phyloP scores from a whole-genome alignment of 2,888 invertebrate genomes.

The Achlya flavicornis region DNA sequence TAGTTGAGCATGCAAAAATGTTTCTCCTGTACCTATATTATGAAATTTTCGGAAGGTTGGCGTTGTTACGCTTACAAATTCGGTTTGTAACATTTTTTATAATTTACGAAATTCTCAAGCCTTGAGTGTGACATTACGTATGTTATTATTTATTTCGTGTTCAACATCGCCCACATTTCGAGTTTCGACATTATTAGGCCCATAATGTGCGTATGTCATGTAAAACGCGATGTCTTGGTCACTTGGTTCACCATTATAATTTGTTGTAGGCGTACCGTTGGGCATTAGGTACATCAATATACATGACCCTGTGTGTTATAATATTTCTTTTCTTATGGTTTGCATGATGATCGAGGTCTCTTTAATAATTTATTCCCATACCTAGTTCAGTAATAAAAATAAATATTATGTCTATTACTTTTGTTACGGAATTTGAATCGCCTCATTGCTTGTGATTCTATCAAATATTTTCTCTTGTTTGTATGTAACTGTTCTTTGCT shows the following conservation, averaged over 20 bases:
- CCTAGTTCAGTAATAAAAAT: conserved; percentile 1
- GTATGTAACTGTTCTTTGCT: conserved; percentile 47
- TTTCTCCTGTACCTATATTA: neutral
- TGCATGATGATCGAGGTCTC: conserved; percentile 7
- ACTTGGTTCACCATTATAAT: conserved; percentile 31
- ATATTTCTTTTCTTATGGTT: neutral
- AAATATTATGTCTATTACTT: neutral
- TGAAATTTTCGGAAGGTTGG: neutral
- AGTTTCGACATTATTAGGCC: conserved; percentile 46
- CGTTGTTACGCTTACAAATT: neutral
- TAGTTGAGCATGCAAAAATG: neutral
- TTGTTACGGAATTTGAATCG: neutral
- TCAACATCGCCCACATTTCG: conserved; percentile 40
- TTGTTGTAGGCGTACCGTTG: conserved; percentile 47
- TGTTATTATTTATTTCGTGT: conserved; percentile 29
- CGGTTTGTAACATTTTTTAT: neutral
- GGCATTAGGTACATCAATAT: conserved; percentile 36
- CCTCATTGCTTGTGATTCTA: conserved; percentile 24
- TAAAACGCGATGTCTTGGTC: conserved; percentile 50
- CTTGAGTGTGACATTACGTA: conserved; percentile 13
- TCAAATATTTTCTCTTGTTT: conserved; percentile 21
- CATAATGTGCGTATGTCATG: conserved; percentile 42
- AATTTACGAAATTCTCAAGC: neutral
- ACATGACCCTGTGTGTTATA: conserved; percentile 47
- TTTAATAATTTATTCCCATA: conserved; percentile 24